These are phyloP conservation scores for Clepsis dumicolana DNA, from an alignment of 2,888 invertebrate species.

Conservation along the genomic window DNA sequence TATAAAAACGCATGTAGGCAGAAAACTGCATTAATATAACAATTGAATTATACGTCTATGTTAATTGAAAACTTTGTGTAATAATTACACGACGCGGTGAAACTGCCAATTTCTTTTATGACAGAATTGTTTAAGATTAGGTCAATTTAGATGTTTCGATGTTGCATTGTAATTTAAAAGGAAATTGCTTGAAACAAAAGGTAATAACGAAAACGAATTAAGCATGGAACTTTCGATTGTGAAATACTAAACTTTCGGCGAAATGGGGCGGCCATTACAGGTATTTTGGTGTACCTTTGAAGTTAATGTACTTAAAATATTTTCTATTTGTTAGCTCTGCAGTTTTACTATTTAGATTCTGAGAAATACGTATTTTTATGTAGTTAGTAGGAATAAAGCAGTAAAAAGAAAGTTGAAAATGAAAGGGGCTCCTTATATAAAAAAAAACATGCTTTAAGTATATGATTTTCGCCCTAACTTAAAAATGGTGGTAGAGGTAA, in stretches of 20 bases:
- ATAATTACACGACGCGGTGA: slow-evolving; percentile 32
- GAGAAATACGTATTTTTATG: too few relatives aligned
- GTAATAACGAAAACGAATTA: slow-evolving; percentile 29
- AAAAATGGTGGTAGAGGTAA: too few relatives aligned
- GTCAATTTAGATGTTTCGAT: slow-evolving; percentile 20
- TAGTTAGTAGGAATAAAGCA: too few relatives aligned
- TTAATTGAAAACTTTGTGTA: slow-evolving; percentile 31
- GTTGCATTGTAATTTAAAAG: slow-evolving; percentile 33
- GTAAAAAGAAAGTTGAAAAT: too few relatives aligned
- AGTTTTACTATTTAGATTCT: neutral
- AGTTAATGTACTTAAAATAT: neutral
- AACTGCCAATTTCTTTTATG: slow-evolving; percentile 34
- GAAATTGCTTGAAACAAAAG: slow-evolving; percentile 38
- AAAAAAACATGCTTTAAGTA: too few relatives aligned
- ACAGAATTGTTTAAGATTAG: slow-evolving; percentile 23
- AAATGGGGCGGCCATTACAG: neutral
- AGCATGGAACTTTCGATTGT: slow-evolving; percentile 19
- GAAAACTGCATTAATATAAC: slow-evolving; percentile 19
- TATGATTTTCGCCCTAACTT: too few relatives aligned
- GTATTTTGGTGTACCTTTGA: neutral
- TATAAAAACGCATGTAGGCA: neutral
- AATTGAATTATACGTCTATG: slow-evolving; percentile 34
- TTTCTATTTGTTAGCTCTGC: neutral
- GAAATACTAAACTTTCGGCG: neutral
- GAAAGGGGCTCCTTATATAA: too few relatives aligned